Base-by-base conservation (phyloP, 2,888 invertebrate species). In the Cataglyphis altisquamis region DNA sequence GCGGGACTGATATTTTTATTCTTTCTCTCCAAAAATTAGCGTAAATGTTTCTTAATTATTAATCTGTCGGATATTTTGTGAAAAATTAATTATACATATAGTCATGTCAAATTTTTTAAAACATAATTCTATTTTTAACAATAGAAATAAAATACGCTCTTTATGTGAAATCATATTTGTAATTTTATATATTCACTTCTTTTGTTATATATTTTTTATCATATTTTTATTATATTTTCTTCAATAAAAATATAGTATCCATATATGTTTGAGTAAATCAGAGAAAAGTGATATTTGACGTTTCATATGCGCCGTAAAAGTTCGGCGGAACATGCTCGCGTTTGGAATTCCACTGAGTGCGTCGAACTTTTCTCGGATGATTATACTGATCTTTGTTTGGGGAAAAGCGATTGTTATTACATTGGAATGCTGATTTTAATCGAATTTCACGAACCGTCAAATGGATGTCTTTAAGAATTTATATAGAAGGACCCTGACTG, bases 331-430 rank as follows among this genome's bases (percentile, higher is more conserved):
- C 21, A 41, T 45, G 72, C 25, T 48, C 78, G 78, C 78, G 70
- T 80, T 80, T 80, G 60, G 70, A 70, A 80, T 80, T 78, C 70
- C 78, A 78, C 57, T 15, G 78, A 21, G 70, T 80, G 25, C 78
- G n/a, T 80, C 78, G 70, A 80, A 80, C 70, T 70, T 80, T 62
- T 70, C 60, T n/a, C 60, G 15, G 12, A 25, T 12, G 15, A 66
- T 55, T 21, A 9, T 12, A 29, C 21, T 8, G 32, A 60, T 78
- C 70, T 78, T 70, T 57, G 70, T 70, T 78, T 78, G 15, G 52
- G 60, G 21, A 55, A 66, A 75, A 74, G 63, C n/a, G 66, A 21
- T 39, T 8, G 21, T 75, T 39, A n/a, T n/a, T 39, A 39, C 12
- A 1, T 8, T 36, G 39, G n/a, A 45, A 52, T 6, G 18, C 39